Evolutionary conservation across 1,140 invertebrate genomes (phyloP).

Genomic region (Thaumatotibia leucotreta): DNA sequence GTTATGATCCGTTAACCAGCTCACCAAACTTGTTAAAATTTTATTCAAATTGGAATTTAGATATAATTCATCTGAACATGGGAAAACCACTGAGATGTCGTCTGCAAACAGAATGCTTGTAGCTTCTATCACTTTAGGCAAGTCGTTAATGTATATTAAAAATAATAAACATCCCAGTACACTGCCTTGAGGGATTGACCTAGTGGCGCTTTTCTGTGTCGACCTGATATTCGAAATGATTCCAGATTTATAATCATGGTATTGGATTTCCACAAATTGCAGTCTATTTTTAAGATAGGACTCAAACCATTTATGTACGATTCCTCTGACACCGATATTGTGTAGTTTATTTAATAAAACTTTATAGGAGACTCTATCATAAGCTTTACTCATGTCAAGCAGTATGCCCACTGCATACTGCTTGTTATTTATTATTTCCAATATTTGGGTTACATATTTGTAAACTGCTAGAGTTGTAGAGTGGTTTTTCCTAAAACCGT

Average conservation of each 20-base stretch:
- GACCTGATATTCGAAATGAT: not conserved
- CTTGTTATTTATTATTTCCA: not conserved
- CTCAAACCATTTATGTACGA: not conserved
- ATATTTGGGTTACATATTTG: too few species aligned
- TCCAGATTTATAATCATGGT: not conserved
- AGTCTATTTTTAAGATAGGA: not conserved
- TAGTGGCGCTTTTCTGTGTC: not conserved
- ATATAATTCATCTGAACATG: not conserved
- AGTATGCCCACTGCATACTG: not conserved
- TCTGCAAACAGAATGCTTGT: not conserved
- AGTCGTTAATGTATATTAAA: not conserved
- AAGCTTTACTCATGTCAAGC: not conserved
- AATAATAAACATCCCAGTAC: not conserved
- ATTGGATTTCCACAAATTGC: not conserved
- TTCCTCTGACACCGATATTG: not conserved
- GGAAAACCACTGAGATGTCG: not conserved
- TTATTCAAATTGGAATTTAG: not conserved
- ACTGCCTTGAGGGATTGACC: not conserved
- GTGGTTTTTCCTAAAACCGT: too few species aligned
- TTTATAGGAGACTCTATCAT: not conserved
- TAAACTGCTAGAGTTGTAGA: too few species aligned
- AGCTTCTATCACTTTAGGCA: not conserved
- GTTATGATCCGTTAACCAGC: constrained; percentile 1
- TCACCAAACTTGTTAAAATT: not conserved
- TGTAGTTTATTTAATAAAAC: not conserved